phyloP scores from a whole-genome alignment of 2,888 invertebrate genomes.

The Graphium colonna region DNA sequence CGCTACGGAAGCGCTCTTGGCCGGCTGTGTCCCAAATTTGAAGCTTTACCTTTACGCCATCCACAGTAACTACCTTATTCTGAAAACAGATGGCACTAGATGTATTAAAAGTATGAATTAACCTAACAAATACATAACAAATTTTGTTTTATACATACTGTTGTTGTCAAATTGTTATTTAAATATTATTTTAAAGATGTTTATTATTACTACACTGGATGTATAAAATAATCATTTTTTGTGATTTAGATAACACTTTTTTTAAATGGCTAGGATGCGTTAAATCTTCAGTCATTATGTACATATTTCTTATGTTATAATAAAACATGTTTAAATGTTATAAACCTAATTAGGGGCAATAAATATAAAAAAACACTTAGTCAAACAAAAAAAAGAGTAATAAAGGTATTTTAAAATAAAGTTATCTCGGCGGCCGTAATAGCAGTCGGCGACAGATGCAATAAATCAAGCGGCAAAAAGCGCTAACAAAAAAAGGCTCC shows the following conservation, averaged over 20 bases:
- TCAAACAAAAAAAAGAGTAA: neutral
- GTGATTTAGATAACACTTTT: no score
- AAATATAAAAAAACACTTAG: neutral
- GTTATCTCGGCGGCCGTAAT: conserved; percentile 27
- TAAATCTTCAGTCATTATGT: neutral
- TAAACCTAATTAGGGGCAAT: conserved; percentile 13
- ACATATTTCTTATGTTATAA: no score
- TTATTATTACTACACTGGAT: no score
- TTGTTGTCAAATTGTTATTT: no score
- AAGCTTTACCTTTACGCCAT: conserved; percentile 92
- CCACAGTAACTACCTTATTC: conserved; percentile 92
- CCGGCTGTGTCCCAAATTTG: conserved; percentile 99
- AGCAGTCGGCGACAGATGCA: conserved; percentile 39
- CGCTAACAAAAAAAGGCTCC: conserved; percentile 45
- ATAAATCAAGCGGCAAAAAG: conserved; percentile 62
- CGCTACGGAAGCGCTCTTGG: conserved; percentile 95
- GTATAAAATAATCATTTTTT: no score
- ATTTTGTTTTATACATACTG: no score
- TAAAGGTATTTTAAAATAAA: conserved; percentile 22
- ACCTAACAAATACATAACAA: no score
- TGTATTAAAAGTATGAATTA: conserved; percentile 41
- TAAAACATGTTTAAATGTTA: no score
- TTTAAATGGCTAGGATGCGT: no score
- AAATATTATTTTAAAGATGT: no score
- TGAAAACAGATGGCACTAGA: conserved; percentile 76